These are phyloP conservation scores for Atrichornis clamosus DNA, from an alignment of 2,113 vertebrate genomes.

Conservation along the genomic window DNA sequence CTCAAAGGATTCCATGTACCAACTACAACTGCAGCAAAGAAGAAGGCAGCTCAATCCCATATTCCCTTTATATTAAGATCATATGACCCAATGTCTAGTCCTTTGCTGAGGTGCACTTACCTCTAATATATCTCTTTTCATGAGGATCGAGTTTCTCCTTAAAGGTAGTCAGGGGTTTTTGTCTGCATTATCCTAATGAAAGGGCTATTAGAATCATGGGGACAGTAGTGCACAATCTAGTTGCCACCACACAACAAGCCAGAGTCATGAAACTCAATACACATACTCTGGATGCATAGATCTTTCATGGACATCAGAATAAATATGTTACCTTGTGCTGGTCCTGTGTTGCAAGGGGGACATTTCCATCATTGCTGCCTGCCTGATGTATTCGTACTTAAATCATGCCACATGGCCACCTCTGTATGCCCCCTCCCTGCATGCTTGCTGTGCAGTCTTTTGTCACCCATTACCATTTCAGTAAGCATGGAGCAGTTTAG, in stretches of 20 bases:
- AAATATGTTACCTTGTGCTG: not conserved
- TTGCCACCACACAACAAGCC: rapidly evolving
- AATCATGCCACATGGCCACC: not conserved
- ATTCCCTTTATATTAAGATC: not conserved
- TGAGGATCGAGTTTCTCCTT: not conserved
- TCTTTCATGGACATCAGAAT: not conserved
- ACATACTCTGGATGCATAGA: not conserved
- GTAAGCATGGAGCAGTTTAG: not conserved
- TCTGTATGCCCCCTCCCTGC: not conserved
- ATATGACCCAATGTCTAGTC: not conserved
- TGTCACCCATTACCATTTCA: not conserved
- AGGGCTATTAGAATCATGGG: not conserved
- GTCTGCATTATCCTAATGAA: not conserved
- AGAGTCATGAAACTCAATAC: not conserved
- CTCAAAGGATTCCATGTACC: not conserved
- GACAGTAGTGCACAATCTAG: not conserved
- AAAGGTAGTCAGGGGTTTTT: not conserved
- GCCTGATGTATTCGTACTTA: not conserved
- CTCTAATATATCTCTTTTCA: not conserved
- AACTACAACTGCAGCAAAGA: not conserved
- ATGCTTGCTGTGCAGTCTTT: not conserved
- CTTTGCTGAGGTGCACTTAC: not conserved
- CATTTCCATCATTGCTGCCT: not conserved
- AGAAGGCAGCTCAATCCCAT: not conserved
- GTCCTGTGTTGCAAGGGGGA: not conserved